phyloP scores from a whole-genome alignment of 2,888 invertebrate genomes.

The Fragum whitleyi region DNA sequence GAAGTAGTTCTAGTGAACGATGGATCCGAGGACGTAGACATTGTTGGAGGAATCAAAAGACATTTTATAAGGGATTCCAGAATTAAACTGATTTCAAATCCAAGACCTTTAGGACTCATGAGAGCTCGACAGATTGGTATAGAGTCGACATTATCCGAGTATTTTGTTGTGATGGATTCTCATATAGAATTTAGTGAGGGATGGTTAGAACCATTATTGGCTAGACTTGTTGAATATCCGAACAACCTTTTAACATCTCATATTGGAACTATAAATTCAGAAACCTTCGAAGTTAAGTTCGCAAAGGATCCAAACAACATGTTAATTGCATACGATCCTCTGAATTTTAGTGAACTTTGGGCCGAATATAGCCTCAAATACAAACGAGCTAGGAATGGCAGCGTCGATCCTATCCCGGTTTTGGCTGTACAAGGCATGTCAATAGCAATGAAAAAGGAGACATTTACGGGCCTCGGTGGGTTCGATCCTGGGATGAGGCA shows the following conservation, averaged over 20 bases:
- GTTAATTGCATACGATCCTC: slow-evolving; percentile 41
- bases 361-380: slow-evolving; percentile 33
- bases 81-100: slow-evolving; percentile 32
- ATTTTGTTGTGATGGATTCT: slow-evolving; percentile 53
- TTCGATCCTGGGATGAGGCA: slow-evolving; percentile 67
- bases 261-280: neutral
- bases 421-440: slow-evolving; percentile 57
- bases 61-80: slow-evolving; percentile 38
- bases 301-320: neutral
- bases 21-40: slow-evolving; percentile 36
- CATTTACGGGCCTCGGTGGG: slow-evolving; percentile 60
- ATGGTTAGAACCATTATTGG: slow-evolving; percentile 53
- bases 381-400: slow-evolving; percentile 32
- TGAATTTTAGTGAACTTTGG: slow-evolving; percentile 46
- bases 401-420: slow-evolving; percentile 49
- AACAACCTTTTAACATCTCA: neutral
- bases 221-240: slow-evolving; percentile 38
- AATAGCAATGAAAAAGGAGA: slow-evolving; percentile 56
- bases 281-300: slow-evolving; percentile 1
- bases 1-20: slow-evolving; percentile 56
- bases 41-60: slow-evolving; percentile 29
- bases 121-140: slow-evolving; percentile 54
- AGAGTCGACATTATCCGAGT: slow-evolving; percentile 40
- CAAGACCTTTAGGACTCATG: slow-evolving; percentile 45
- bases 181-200: slow-evolving; percentile 56